Evolutionary conservation across 2,797 vertebrate species (phyloP), one percentile per base, ranked within the genome.

Genomic region (Sandelia bainsii): DNA sequence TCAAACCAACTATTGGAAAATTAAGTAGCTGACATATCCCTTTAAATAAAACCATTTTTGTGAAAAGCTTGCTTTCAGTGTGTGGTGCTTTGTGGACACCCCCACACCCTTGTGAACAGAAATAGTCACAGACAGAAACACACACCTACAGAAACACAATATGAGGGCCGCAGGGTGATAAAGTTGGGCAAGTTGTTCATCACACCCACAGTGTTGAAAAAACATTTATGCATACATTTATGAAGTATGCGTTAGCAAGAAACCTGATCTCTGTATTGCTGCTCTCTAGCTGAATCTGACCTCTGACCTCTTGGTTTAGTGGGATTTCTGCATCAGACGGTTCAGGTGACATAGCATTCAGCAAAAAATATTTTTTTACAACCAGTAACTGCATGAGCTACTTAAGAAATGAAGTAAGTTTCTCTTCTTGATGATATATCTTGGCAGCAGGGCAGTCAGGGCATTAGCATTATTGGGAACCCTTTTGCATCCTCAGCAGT

Each of bases 81-180:
- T 69, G 63, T 12, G 45, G 37, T 61, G 75, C 69, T 80, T 58
- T 60, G 58, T 70, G 66, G 27, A 57, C 81, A 74, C 85, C 77
- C 77, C 84, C 83, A 82, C 78, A 79, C 73, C 49, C 77, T 80
- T 45, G 57, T 78, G 64, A 81, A 73, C 79, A 49, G 49, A 79
- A 83, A 88, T 82, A 84, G 64, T 29, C 75, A 72, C 79, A 87
- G 71, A 83, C 84, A 77, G 75, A 81, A 75, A 72, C 77, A 71
- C 76, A 72, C 82, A 82, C 81, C 68, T 56, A 72, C 81, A 68
- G 68, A 78, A 64, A 37, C 69, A 65, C 69, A 66, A n/a, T 44
- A 46, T 65, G 56, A 71, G 63, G 78, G 65, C 65, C 77, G 48
- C 62, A 32, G 54, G 62, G 48, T 64, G 54, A 29, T 70, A 5